Base-by-base conservation (phyloP, 2,888 invertebrate genomes). In the Nysson spinosus region DNA sequence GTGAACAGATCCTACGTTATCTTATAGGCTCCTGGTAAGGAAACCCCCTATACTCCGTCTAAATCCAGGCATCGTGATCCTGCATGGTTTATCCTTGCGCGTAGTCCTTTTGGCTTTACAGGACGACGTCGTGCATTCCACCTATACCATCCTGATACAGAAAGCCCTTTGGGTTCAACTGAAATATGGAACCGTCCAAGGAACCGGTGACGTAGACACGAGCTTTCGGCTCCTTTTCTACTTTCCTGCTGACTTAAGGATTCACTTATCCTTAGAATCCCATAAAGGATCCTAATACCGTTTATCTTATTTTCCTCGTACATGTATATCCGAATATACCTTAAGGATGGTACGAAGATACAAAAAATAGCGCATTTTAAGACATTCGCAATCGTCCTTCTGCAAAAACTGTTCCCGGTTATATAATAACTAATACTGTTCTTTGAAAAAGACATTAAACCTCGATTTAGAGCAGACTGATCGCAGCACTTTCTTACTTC, bases 221-320 rank as follows among this genome's bases (percentile, higher is more conserved):
- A 52, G 50, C 63, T 74, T 64, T 68, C 71, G 72, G 49, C 67
- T 65, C 68, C 77, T 69, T 79, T 83, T 67, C 81, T 85, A 77
- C 71, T 83, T 68, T 67, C 85, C 84, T 85, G 83, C 70, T 84
- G 81, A 75, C 77, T 82, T 78, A 85, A 84, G 85, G 85, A 85
- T 82, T 83, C 84, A 76, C 67, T 78, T 81, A 83, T 85, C 85
- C 84, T 85, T 83, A 74, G 75, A 79, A 76, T 69, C 67, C 58
- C 64, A 51, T 68, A 52, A n/a, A 32, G 50, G 56, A 40, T 54
- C 56, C 44, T 42, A 17, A 9, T 32, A 12, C 14, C 2, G n/a
- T n/a, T n/a, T n/a, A n/a, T n/a, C 14, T 11, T 34, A 4, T 4
- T 34, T 16, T 12, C 14, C 4, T 34, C 14, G n/a, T 30, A n/a